Percentiles rank a stretch among this genome's conserved stretches.
phyloP scores from a whole-genome alignment of 2,888 invertebrate genomes.

The Zele albiditarsus region DNA sequence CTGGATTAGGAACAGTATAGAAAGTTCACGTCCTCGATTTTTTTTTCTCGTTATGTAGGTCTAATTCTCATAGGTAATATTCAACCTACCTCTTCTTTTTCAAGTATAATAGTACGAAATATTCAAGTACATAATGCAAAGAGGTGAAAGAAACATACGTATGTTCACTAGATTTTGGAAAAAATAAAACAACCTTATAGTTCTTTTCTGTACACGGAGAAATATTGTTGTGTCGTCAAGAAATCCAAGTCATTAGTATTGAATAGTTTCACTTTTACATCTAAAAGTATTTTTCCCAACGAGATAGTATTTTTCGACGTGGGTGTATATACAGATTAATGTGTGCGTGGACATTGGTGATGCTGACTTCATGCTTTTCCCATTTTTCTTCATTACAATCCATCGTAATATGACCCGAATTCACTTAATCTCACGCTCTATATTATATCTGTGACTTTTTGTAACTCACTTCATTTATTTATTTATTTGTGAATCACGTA shows the following conservation, averaged over 20 bases:
- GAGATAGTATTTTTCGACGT: neutral
- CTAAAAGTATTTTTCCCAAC: neutral
- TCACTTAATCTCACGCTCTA: conserved; percentile 22
- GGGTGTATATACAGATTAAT: conserved; percentile 42
- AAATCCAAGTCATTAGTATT: too few relatives aligned
- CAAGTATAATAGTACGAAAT: neutral
- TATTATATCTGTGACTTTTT: neutral
- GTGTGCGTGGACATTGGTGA: conserved; percentile 24
- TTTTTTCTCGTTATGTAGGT: neutral
- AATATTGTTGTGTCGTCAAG: too few relatives aligned
- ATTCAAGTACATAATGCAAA: too few relatives aligned
- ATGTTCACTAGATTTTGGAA: too few relatives aligned
- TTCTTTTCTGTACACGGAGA: too few relatives aligned
- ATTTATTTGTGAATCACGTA: neutral
- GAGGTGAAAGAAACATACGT: too few relatives aligned
- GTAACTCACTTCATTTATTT: conserved; percentile 22
- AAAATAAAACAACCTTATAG: too few relatives aligned
- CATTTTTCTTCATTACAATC: conserved; percentile 40
- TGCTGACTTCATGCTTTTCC: conserved; percentile 34
- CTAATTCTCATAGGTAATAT: neutral
- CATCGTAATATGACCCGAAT: conserved; percentile 26
- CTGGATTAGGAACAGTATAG: conserved; percentile 63
- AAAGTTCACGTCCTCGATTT: conserved; percentile 35
- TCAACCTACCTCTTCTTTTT: neutral
- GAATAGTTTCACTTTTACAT: too few relatives aligned